Percentiles rank a stretch among this genome's conserved stretches.
Evolutionary conservation across 2,113 vertebrate genomes (phyloP).

Genomic region (Ammodytes dubius): DNA sequence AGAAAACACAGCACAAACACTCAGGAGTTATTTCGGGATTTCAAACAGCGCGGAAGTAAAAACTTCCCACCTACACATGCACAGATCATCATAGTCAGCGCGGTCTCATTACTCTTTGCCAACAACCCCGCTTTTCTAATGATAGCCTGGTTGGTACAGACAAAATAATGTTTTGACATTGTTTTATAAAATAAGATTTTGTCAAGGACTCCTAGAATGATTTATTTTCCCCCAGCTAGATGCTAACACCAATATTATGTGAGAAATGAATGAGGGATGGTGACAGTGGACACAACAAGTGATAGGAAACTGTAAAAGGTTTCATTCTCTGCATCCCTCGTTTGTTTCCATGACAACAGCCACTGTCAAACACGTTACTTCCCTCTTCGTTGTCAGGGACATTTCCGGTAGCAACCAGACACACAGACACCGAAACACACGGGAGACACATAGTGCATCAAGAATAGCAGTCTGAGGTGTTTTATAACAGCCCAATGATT

Average conservation of each 20-base stretch:
- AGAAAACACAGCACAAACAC: conserved; percentile 34
- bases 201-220: neutral
- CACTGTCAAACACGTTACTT: conserved; percentile 33
- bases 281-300: conserved; percentile 54
- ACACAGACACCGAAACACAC: conserved; percentile 17
- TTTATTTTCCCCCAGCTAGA: conserved; percentile 20
- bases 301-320: conserved; percentile 36
- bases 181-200: conserved; percentile 8
- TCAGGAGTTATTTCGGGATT: conserved; percentile 65
- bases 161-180: neutral
- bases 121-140: neutral
- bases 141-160: neutral
- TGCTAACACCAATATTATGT: conserved; percentile 34
- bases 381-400: conserved; percentile 51
- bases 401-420: conserved; percentile 54
- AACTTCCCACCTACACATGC: conserved; percentile 52
- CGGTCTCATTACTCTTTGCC: conserved; percentile 11
- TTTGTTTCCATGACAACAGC: conserved; percentile 58
- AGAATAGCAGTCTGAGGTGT: conserved; percentile 35
- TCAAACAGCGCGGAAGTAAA: conserved; percentile 46
- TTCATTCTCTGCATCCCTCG: conserved; percentile 47
- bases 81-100: conserved; percentile 44
- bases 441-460: conserved; percentile 7
- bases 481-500: conserved; percentile 55
- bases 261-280: conserved; percentile 36